Percentiles rank a stretch among this genome's conserved stretches.
These are phyloP conservation scores for Drosophila repletoides DNA, from an alignment of 1,140 invertebrate species.

Conservation along the genomic window DNA sequence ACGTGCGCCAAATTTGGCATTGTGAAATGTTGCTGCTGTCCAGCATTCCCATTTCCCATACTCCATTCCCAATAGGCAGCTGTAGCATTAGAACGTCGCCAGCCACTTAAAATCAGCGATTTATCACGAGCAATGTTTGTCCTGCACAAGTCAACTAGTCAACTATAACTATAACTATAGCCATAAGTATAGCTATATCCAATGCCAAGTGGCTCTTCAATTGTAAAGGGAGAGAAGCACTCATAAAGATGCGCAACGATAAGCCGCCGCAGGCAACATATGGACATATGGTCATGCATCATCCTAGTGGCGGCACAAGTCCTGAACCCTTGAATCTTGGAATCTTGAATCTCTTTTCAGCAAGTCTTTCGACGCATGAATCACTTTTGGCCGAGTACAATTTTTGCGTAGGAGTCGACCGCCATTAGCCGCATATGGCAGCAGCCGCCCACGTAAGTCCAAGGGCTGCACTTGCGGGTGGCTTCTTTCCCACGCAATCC, in stretches of 20 bases:
- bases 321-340: slow-evolving; percentile 13
- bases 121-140: slow-evolving; percentile 56
- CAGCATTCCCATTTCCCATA: slow-evolving; percentile 34
- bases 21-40: slow-evolving; percentile 61
- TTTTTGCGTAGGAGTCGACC: slow-evolving; percentile 53
- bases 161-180: slow-evolving; percentile 17
- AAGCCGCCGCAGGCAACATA: slow-evolving; percentile 35
- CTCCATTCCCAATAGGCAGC: slow-evolving; percentile 23
- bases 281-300: slow-evolving; percentile 54
- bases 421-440: slow-evolving; percentile 72
- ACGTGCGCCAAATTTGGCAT: slow-evolving; percentile 76
- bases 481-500: slow-evolving; percentile 24
- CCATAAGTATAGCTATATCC: slow-evolving; percentile 16
- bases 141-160: slow-evolving; percentile 40
- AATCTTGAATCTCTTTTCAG: slow-evolving; percentile 59
- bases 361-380: slow-evolving; percentile 62
- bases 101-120: slow-evolving; percentile 69
- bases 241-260: slow-evolving; percentile 59
- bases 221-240: slow-evolving; percentile 22
- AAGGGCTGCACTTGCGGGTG: slow-evolving; percentile 59
- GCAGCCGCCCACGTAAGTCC: slow-evolving; percentile 50
- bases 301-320: slow-evolving; percentile 38
- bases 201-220: slow-evolving; percentile 51
- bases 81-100: slow-evolving; percentile 50
- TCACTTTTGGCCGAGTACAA: slow-evolving; percentile 40